Evolutionary conservation across 2,888 invertebrate species (phyloP).

Genomic region (Drosophila subsilvestris): DNA sequence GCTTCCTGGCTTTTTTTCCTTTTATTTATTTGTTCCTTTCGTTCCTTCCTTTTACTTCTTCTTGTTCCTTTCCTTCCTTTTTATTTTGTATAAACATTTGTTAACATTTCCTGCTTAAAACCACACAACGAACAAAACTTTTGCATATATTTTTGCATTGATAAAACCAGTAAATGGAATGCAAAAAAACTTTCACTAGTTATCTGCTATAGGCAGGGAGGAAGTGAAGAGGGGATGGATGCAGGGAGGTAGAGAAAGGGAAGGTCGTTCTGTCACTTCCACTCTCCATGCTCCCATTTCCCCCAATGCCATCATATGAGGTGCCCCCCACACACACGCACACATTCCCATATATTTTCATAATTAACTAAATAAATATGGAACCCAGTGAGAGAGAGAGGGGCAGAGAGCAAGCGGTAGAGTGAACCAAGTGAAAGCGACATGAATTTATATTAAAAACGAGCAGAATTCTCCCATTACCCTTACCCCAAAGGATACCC

Average conservation of each 20-base stretch:
- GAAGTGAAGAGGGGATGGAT: too few species aligned
- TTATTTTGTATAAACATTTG: not conserved
- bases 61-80: too few species aligned
- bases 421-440: constrained; percentile 63
- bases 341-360: constrained; percentile 61
- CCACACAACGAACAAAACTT: too few species aligned
- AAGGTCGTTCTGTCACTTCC: not conserved
- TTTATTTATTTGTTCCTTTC: too few species aligned
- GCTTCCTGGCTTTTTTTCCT: too few species aligned
- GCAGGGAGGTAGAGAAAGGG: not conserved
- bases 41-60: too few species aligned
- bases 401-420: not conserved
- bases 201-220: not conserved
- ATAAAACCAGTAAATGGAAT: not conserved
- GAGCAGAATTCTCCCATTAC: constrained; percentile 59
- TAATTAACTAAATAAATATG: constrained; percentile 73
- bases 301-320: constrained; percentile 24
- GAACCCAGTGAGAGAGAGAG: constrained; percentile 1
- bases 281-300: not conserved
- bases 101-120: not conserved
- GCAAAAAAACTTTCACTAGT: not conserved
- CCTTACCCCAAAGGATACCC: constrained; percentile 36
- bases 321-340: constrained; percentile 2
- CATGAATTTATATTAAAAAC: constrained; percentile 76
- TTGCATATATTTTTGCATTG: not conserved